Percentiles rank a stretch among this genome's conserved stretches.
Evolutionary conservation across 2,797 vertebrate genomes (phyloP).

Genomic region (Pangasius sanitwongsei): DNA sequence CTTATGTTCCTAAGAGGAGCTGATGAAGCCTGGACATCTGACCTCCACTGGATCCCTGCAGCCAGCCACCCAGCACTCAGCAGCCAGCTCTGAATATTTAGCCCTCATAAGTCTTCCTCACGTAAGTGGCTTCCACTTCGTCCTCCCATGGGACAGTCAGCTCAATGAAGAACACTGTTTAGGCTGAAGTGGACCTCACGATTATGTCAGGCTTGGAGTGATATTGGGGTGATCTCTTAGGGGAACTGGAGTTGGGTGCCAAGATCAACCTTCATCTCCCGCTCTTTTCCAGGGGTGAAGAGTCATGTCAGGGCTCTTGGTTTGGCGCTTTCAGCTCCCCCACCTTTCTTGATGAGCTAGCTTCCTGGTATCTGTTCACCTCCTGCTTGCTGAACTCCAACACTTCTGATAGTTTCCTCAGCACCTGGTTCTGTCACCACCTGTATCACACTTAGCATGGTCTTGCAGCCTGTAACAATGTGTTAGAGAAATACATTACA

Average conservation of each 20-base stretch:
- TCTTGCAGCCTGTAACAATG: neutral
- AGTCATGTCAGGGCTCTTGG: neutral
- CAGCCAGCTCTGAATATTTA: neutral
- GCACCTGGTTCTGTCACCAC: neutral
- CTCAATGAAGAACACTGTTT: neutral
- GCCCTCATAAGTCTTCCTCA: neutral
- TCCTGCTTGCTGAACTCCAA: neutral
- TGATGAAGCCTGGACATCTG: neutral
- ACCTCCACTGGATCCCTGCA: neutral
- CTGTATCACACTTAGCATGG: neutral
- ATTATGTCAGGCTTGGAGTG: neutral
- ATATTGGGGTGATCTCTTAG: neutral
- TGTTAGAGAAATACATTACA: neutral
- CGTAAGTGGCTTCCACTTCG: neutral
- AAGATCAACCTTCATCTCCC: neutral
- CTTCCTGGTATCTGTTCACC: neutral
- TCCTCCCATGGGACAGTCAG: neutral
- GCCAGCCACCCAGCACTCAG: neutral
- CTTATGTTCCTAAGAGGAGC: neutral
- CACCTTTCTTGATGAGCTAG: neutral
- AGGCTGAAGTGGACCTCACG: neutral
- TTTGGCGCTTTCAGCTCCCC: neutral
- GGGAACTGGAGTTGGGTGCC: neutral
- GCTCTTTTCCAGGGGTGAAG: neutral
- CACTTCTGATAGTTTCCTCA: neutral